Percentiles rank a stretch among this genome's conserved stretches.
Evolutionary conservation across 2,888 invertebrate genomes (phyloP).

Genomic region (Uropetala carovei): DNA sequence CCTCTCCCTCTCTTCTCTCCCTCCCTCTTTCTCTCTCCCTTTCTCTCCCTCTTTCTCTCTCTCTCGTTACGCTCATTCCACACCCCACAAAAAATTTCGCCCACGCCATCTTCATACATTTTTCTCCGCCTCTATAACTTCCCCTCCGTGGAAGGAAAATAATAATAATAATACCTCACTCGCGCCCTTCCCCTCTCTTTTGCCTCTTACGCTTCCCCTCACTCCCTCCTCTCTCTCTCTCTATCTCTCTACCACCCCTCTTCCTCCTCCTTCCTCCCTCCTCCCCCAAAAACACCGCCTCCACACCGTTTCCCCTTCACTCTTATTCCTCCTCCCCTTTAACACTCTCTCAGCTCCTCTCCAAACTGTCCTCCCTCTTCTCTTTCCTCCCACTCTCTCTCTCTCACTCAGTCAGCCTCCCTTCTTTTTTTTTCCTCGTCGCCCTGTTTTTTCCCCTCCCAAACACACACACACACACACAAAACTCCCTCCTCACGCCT

Average conservation of each 20-base stretch:
- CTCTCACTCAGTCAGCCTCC: neutral
- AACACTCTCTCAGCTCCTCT: neutral
- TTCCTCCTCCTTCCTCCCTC: neutral
- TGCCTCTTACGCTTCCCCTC: neutral
- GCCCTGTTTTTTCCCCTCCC: constrained; percentile 41
- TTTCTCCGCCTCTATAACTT: constrained; percentile 18
- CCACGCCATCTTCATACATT: constrained; percentile 26
- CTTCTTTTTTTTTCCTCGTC: neutral
- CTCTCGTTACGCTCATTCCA: constrained; percentile 49
- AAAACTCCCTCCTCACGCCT: neutral
- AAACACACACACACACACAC: neutral
- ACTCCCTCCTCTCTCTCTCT: neutral
- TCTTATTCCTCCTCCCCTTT: neutral
- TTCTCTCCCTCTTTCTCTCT: neutral
- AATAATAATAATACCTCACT: neutral
- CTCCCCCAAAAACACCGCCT: neutral
- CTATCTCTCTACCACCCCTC: neutral
- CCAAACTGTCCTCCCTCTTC: neutral
- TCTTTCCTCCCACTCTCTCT: neutral
- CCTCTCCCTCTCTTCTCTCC: neutral
- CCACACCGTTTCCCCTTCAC: too few relatives aligned
- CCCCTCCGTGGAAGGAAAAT: neutral
- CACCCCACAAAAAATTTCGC: constrained; percentile 42
- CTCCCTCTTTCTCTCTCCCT: neutral
- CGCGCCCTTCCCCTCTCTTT: neutral